These are phyloP conservation scores for Cassiopea xamachana DNA, from an alignment of 30 jellyfish, hydroid and myxozoan species.

Conservation along the genomic window DNA sequence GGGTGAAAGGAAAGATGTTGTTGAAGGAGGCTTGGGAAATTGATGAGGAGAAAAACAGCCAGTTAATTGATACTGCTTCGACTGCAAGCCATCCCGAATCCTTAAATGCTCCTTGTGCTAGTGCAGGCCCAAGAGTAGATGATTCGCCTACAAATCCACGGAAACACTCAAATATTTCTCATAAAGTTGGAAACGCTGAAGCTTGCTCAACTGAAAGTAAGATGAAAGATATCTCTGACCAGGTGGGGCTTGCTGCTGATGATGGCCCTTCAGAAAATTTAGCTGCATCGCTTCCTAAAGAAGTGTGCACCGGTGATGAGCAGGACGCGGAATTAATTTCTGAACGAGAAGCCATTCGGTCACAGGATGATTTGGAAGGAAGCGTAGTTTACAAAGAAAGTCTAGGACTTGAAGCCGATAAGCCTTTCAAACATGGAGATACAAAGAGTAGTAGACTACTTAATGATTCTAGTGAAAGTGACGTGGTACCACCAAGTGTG, in stretches of 20 bases:
- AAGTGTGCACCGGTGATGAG: not conserved
- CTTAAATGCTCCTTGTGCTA: not conserved
- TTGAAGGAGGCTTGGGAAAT: not conserved
- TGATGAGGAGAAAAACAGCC: not conserved
- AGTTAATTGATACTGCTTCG: not conserved
- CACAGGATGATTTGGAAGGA: not conserved
- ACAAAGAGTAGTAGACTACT: not conserved
- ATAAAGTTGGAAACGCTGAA: not conserved
- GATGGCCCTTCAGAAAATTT: not conserved
- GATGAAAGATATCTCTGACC: not conserved
- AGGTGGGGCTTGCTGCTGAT: not conserved
- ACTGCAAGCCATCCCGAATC: not conserved
- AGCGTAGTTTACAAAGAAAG: not conserved
- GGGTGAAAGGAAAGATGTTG: not conserved
- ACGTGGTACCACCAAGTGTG: slow-evolving; percentile 11
- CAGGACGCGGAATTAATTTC: not conserved
- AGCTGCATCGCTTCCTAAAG: not conserved
- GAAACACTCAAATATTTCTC: not conserved
- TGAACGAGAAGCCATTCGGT: not conserved
- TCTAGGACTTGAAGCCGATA: not conserved
- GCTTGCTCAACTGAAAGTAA: not conserved
- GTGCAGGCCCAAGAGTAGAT: not conserved
- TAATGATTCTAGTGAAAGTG: not conserved
- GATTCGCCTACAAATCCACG: not conserved
- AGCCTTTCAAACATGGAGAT: not conserved